phyloP scores from a whole-genome alignment of 2,888 invertebrate genomes.

The Eupithecia tripunctaria region DNA sequence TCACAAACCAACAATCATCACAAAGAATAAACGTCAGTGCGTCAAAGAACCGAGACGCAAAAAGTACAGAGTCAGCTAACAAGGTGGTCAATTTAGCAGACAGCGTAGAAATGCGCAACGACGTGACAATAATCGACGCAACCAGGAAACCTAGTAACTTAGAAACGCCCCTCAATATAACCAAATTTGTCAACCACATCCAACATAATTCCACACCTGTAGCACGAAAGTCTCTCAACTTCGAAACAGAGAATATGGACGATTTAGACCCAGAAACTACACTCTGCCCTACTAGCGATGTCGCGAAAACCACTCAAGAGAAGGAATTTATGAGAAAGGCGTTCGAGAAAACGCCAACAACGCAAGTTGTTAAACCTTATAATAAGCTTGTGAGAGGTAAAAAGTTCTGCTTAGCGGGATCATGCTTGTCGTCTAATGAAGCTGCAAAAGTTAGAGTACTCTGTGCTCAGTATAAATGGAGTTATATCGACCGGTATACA shows the following conservation, averaged over 20 bases:
- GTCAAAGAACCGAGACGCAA: conserved; percentile 37
- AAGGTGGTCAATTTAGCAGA: conserved; percentile 63
- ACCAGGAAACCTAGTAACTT: conserved; percentile 45
- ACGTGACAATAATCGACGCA: conserved; percentile 55
- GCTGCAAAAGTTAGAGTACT: conserved; percentile 58
- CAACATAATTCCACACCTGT: conserved; percentile 75
- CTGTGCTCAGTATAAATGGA: conserved; percentile 62
- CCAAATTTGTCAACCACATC: conserved; percentile 70
- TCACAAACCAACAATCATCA: conserved; percentile 44
- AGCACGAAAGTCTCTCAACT: conserved; percentile 73
- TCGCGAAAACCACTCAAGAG: conserved; percentile 71
- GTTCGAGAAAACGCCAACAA: conserved; percentile 62
- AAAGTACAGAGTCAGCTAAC: conserved; percentile 38
- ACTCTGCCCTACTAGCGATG: conserved; percentile 61
- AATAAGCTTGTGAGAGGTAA: conserved; percentile 39
- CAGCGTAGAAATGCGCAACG: conserved; percentile 52
- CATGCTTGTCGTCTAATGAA: conserved; percentile 63
- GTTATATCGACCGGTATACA: conserved; percentile 66
- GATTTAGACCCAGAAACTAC: conserved; percentile 64
- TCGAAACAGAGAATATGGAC: conserved; percentile 50
- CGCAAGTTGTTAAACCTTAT: conserved; percentile 48
- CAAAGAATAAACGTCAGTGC: conserved; percentile 44
- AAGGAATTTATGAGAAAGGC: conserved; percentile 72
- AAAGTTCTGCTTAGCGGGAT: conserved; percentile 64
- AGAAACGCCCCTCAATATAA: conserved; percentile 71